phyloP scores from a whole-genome alignment of 2,113 vertebrate genomes.

The Prochilodus magdalenae region DNA sequence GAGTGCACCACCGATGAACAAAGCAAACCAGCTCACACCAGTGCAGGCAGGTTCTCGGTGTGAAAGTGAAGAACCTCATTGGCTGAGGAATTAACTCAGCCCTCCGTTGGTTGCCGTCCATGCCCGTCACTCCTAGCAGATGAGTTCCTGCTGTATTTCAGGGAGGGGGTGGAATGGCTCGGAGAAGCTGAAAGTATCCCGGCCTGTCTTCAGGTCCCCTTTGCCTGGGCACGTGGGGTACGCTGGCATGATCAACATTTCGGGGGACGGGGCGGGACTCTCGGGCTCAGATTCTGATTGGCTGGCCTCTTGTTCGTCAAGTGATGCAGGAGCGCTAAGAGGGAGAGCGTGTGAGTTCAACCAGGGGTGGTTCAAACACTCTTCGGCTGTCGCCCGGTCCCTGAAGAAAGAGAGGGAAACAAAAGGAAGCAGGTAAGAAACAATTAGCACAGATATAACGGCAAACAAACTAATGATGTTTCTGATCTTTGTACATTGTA shows the following conservation, averaged over 20 bases:
- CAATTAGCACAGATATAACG: background rate
- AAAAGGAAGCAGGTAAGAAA: conserved; percentile 46
- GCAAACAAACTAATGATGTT: too few species aligned
- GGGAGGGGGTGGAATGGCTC: conserved; percentile 71
- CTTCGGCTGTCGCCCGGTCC: conserved; percentile 78
- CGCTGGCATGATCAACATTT: conserved; percentile 70
- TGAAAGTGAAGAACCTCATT: conserved; percentile 51
- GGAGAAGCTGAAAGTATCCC: conserved; percentile 74
- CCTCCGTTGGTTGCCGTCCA: background rate
- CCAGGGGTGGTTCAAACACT: conserved; percentile 82
- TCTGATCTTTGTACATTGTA: too few species aligned
- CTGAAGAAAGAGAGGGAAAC: conserved; percentile 70
- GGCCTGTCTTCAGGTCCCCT: conserved; percentile 74
- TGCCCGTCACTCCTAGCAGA: conserved; percentile 70
- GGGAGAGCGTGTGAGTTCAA: conserved; percentile 63
- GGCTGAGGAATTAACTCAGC: conserved; percentile 33
- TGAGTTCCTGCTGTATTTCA: conserved; percentile 79
- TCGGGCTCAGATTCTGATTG: conserved; percentile 79
- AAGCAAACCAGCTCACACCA: conserved; percentile 17
- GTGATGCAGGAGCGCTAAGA: conserved; percentile 45
- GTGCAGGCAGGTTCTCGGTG: conserved; percentile 14
- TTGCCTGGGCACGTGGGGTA: conserved; percentile 72
- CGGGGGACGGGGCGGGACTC: conserved; percentile 71
- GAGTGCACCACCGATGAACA: background rate
- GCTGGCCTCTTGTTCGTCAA: conserved; percentile 74